Evolutionary conservation across 1,140 invertebrate genomes (phyloP).

Genomic region (Helicoverpa zea): DNA sequence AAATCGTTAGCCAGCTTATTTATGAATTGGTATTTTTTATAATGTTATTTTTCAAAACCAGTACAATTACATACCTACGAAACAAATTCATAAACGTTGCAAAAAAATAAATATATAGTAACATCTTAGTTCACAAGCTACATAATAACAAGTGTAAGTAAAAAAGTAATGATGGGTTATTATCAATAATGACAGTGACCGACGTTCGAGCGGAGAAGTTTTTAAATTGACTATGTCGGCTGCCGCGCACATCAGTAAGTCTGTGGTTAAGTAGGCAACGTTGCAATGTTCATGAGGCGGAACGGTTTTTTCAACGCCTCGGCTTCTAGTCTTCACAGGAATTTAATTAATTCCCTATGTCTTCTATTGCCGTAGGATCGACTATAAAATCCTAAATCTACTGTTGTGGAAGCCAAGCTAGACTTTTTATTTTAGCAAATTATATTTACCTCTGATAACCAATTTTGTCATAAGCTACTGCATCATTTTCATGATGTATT

Average conservation of each 20-base stretch:
- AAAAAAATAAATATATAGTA: not conserved
- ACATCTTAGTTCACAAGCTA: not conserved
- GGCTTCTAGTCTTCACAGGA: too few species aligned
- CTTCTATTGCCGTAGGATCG: too few species aligned
- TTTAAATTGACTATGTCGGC: not conserved
- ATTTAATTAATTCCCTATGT: too few species aligned
- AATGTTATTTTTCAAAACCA: too few species aligned
- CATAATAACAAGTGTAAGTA: constrained; percentile 2
- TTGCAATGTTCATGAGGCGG: constrained; percentile 5
- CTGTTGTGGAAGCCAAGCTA: too few species aligned
- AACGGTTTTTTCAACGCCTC: not conserved
- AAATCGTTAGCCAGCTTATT: too few species aligned
- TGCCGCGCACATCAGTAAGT: not conserved
- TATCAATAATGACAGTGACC: constrained; percentile 10
- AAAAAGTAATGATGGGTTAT: constrained; percentile 25
- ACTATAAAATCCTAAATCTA: too few species aligned
- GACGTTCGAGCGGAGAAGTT: not conserved
- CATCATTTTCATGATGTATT: too few species aligned
- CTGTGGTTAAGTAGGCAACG: not conserved
- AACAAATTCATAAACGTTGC: not conserved
- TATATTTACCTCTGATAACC: too few species aligned
- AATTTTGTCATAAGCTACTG: too few species aligned
- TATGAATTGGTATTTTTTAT: too few species aligned
- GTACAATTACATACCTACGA: not conserved
- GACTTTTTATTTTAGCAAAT: too few species aligned